Percentiles rank a stretch among this genome's conserved stretches.
phyloP scores from a whole-genome alignment of 2,888 invertebrate genomes.

The Nasonovia ribisnigri region DNA sequence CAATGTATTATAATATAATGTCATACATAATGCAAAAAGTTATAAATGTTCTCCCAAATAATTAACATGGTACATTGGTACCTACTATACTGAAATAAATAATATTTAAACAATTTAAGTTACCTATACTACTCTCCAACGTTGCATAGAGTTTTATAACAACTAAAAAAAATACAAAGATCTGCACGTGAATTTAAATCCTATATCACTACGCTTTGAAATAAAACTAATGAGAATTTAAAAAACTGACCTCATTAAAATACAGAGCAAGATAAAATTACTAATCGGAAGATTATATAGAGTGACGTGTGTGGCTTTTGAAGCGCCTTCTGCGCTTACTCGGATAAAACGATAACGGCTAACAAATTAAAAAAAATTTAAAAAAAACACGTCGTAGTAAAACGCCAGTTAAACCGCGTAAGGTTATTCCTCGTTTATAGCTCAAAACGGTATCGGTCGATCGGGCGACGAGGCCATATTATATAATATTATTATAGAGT shows the following conservation, averaged over 20 bases:
- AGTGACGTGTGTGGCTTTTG: neutral
- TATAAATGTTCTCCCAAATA: neutral
- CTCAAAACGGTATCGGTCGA: neutral
- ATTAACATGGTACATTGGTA: no score
- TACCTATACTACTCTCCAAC: neutral
- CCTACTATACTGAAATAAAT: neutral
- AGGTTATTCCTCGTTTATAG: neutral
- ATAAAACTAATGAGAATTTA: neutral
- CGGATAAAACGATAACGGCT: neutral
- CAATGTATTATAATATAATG: no score
- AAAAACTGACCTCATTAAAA: neutral
- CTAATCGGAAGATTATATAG: neutral
- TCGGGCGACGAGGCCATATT: neutral
- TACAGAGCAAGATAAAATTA: neutral
- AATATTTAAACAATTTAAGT: neutral
- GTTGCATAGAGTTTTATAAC: neutral
- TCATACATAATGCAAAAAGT: neutral
- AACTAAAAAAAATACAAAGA: neutral
- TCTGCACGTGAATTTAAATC: neutral
- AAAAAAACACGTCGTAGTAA: neutral
- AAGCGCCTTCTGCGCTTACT: neutral
- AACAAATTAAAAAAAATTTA: neutral
- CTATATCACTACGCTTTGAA: neutral
- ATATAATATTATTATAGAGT: neutral
- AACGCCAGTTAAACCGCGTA: neutral